Evolutionary conservation across 2,113 vertebrate genomes (phyloP).

Genomic region (Silurus asotus): DNA sequence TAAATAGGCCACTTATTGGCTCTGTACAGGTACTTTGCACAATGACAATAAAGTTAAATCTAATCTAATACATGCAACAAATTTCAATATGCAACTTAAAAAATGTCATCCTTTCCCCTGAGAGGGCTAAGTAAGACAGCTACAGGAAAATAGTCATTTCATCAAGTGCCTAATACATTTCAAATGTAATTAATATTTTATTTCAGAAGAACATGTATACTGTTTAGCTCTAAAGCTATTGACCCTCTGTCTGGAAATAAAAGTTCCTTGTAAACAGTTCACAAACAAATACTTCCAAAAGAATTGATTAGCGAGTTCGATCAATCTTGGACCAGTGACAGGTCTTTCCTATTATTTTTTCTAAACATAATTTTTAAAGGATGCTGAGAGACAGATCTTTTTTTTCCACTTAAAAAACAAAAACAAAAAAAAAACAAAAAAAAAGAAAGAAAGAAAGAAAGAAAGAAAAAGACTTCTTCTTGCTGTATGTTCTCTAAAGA

Average conservation of each 20-base stretch:
- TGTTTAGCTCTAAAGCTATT: background rate
- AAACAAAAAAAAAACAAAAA: background rate
- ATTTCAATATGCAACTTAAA: background rate
- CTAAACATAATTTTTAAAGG: background rate
- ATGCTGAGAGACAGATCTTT: background rate
- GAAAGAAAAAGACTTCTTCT: background rate
- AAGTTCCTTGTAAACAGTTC: background rate
- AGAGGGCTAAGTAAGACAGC: background rate
- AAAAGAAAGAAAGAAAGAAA: background rate
- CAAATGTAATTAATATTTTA: background rate
- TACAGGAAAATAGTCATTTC: background rate
- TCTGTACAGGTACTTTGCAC: no score
- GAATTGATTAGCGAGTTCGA: background rate
- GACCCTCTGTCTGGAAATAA: background rate
- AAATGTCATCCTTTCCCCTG: background rate
- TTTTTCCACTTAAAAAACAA: background rate
- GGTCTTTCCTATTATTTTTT: background rate
- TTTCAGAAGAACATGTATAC: background rate
- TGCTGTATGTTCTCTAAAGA: background rate
- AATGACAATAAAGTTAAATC: background rate
- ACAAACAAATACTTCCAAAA: background rate
- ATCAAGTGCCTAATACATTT: background rate
- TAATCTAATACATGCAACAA: background rate
- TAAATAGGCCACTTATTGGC: no score
- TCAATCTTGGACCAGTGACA: background rate